These are phyloP conservation scores for Erpornis zantholeuca DNA, from an alignment of 2,113 vertebrate genomes.

Conservation along the genomic window DNA sequence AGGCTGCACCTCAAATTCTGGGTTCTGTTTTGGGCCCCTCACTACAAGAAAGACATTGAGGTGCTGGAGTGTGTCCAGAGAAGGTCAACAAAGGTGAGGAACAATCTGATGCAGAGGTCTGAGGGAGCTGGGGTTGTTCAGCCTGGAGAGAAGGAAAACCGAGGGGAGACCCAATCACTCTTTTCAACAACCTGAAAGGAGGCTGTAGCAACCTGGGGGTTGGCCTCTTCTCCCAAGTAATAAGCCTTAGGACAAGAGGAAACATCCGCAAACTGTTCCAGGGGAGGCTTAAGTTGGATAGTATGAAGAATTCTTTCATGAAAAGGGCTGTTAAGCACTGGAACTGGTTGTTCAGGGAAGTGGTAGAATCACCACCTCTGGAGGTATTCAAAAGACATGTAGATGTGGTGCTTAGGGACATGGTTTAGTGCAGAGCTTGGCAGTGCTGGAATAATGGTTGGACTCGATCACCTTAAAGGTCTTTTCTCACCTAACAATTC, in stretches of 20 bases:
- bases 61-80: background rate
- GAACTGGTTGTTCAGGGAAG: background rate
- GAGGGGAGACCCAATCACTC: background rate
- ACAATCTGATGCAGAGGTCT: background rate
- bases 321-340: background rate
- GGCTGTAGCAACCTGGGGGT: accelerated
- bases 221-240: background rate
- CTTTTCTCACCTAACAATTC: background rate
- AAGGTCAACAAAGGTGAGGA: background rate
- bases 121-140: background rate
- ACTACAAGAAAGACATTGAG: background rate
- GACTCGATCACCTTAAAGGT: accelerated
- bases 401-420: too few relatives aligned
- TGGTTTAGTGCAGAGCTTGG: background rate
- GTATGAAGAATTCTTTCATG: background rate
- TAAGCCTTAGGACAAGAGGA: background rate
- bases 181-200: background rate
- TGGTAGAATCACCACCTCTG: background rate
- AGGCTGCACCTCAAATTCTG: background rate
- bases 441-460: too few relatives aligned
- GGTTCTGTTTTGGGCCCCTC: background rate
- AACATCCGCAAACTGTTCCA: background rate
- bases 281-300: background rate
- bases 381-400: background rate
- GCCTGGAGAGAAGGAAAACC: background rate